These are phyloP conservation scores for Malurus alboscapulatus DNA, from an alignment of 2,113 vertebrate genomes.

Conservation along the genomic window DNA sequence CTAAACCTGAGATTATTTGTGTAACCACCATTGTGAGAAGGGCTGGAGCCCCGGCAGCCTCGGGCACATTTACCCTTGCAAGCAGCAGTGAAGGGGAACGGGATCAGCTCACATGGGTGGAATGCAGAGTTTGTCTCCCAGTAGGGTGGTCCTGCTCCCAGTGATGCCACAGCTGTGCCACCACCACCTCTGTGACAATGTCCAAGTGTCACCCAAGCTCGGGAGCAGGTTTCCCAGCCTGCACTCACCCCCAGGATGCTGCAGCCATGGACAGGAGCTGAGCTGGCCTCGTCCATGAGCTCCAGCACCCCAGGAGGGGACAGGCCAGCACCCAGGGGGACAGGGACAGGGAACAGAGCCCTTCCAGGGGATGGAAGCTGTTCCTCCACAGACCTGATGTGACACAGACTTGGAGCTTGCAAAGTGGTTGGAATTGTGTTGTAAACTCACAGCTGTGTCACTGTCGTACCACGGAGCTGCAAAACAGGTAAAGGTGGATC, in stretches of 20 bases:
- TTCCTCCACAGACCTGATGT: background rate
- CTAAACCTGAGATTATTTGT: background rate
- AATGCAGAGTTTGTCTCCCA: background rate
- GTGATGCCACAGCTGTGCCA: background rate
- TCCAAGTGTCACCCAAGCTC: background rate
- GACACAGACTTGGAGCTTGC: background rate
- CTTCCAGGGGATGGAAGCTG: background rate
- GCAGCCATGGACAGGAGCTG: background rate
- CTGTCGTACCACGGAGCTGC: rapidly evolving
- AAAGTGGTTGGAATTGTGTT: background rate
- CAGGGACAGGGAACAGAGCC: background rate
- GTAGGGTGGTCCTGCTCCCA: rapidly evolving
- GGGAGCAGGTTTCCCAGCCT: background rate
- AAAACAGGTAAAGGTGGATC: background rate
- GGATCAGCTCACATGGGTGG: background rate
- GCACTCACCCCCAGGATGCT: background rate
- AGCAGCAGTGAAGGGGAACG: background rate
- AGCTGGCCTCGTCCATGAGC: rapidly evolving
- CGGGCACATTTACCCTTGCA: background rate
- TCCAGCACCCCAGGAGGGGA: background rate
- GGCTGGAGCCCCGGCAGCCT: background rate
- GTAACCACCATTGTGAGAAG: background rate
- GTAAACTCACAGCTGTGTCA: rapidly evolving
- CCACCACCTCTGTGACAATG: background rate
- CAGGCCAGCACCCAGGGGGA: background rate